Base-by-base conservation (phyloP, 2,888 invertebrate genomes). In the Leptopilina myrica region DNA sequence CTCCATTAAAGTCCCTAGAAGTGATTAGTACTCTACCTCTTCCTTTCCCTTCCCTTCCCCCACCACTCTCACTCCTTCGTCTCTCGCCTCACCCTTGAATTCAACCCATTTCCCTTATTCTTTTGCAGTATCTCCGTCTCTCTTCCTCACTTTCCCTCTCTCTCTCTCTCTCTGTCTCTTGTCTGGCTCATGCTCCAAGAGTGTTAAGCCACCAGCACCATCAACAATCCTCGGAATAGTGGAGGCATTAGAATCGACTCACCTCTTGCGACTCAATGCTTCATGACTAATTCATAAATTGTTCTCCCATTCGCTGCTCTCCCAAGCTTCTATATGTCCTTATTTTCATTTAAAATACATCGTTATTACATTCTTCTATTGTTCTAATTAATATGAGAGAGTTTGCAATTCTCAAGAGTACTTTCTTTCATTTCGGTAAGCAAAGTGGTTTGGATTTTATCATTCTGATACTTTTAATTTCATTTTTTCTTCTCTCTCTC, bases 1-100 rank as follows among this genome's bases (percentile, higher is more conserved):
- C 91, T 91, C 91, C 91, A 91, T 91, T 91, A 91, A 91, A 91
- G 90, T 91, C 91, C 89, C 89, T 88, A 89, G 89, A 91, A 91
- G 91, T 91, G 91, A 91, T 91, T 91, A 91, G 91, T 91, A 89
- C 90, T 87, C 84, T 83, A 79, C 81, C 80, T 64, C 79, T 1
- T 1, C 0, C 20, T 20, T 84, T 82, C 77, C 76, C 81, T 9
- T 20, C n/a, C 78, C 79, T 83, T 81, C 83, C 64, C 14, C 76
- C 75, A 56, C 78, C 69, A n/a, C n/a, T 67, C 76, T 11, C 83
- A 8, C 7, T 43, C 82, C 83, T 80, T 81, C 83, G 83, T 84
- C 79, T 81, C 83, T 64, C 14, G 69, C 75, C 64, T 76, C 77
- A 49, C 78, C 77, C 80, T 81, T 79, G 81, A 77, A 76, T 80